phyloP scores from a whole-genome alignment of 2,113 vertebrate genomes.

The Tretioscincus oriximinensis region DNA sequence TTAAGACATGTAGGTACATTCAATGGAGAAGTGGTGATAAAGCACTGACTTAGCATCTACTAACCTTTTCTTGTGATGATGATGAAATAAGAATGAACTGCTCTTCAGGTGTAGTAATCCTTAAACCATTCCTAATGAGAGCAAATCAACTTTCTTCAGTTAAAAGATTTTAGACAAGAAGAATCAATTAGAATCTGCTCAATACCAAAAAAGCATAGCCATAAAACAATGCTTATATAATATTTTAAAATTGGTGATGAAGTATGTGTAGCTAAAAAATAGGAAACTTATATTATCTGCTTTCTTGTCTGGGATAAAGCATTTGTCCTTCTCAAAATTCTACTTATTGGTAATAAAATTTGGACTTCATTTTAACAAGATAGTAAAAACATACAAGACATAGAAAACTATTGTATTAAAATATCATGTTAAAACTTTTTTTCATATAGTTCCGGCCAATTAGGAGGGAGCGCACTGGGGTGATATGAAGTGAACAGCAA shows the following conservation, averaged over 20 bases:
- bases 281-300: neutral
- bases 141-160: neutral
- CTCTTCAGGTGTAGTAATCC: conserved; percentile 93
- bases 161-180: conserved; percentile 21
- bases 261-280: neutral
- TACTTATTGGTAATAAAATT: neutral
- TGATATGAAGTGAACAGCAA: no score
- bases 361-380: neutral
- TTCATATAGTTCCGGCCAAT: no score
- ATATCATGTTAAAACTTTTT: neutral
- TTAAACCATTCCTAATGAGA: conserved; percentile 84
- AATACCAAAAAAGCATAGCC: neutral
- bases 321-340: neutral
- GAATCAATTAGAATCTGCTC: neutral
- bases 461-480: no score
- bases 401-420: neutral
- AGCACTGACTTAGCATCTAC: neutral
- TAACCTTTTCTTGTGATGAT: conserved; percentile 91
- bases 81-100: conserved; percentile 90
- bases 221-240: neutral
- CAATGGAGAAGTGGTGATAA: neutral
- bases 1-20: neutral
- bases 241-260: neutral
- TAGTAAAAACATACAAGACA: neutral
- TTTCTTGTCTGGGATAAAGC: neutral